Evolutionary conservation across 2,113 vertebrate species (phyloP).

Genomic region (Odobenus rosmarus): DNA sequence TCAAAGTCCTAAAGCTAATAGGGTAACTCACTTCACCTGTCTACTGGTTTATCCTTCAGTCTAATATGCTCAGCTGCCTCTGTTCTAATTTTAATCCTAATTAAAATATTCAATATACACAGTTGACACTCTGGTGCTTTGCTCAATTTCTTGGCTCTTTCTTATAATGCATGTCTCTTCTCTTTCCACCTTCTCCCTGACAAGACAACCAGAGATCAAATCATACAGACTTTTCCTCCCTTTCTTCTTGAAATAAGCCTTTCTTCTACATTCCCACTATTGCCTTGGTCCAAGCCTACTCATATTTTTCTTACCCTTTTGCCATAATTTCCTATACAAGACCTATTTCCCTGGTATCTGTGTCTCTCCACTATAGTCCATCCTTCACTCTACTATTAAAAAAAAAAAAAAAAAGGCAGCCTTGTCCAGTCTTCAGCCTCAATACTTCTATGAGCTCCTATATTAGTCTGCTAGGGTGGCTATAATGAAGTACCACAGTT

Average conservation of each 20-base stretch:
- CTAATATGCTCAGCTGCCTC: neutral
- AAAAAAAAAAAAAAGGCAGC: neutral
- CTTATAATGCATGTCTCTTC: neutral
- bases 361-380: neutral
- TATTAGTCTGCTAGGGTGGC: neutral
- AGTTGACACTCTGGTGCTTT: neutral
- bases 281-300: neutral
- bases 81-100: neutral
- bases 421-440: neutral
- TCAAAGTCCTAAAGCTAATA: neutral
- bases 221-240: neutral
- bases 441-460: neutral
- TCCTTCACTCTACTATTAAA: neutral
- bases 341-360: neutral
- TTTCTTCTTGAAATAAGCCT: neutral
- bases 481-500: neutral
- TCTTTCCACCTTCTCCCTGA: neutral
- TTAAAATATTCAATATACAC: neutral
- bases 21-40: neutral
- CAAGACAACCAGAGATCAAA: neutral
- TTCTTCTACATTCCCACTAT: neutral
- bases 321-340: neutral
- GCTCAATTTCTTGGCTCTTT: neutral
- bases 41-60: neutral
- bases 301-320: neutral